Evolutionary conservation across 2,113 vertebrate genomes (phyloP).

Genomic region (Hiodon tergisus): DNA sequence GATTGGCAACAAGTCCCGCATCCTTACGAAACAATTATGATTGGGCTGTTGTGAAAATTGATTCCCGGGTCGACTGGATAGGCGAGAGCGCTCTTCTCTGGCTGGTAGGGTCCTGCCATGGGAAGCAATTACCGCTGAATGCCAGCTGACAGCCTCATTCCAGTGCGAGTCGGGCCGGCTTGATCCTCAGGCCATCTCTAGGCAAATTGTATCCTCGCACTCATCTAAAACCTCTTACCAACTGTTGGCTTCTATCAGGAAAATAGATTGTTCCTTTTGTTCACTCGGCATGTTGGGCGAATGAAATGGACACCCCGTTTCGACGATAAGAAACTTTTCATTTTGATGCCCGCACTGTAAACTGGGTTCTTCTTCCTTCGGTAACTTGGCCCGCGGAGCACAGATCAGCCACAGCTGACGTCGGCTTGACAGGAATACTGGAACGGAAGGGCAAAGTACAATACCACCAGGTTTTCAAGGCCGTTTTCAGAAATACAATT

Average conservation of each 20-base stretch:
- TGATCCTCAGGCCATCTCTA: constrained; percentile 91
- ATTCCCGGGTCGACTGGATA: constrained; percentile 73
- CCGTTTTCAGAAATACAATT: background rate
- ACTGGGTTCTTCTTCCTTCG: no score
- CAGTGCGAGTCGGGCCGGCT: constrained; percentile 77
- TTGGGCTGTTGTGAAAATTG: constrained; percentile 77
- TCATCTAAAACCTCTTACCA: constrained; percentile 88
- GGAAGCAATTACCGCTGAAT: constrained; percentile 95
- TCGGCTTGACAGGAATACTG: constrained; percentile 35
- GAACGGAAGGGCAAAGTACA: constrained; percentile 20
- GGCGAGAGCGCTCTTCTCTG: constrained; percentile 69
- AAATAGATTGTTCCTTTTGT: constrained; percentile 86
- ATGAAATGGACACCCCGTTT: constrained; percentile 64
- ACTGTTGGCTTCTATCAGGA: constrained; percentile 85
- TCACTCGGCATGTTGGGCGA: constrained; percentile 71
- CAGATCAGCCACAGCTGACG: background rate
- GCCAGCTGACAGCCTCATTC: constrained; percentile 94
- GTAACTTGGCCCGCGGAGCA: no score
- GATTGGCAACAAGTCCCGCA: constrained; percentile 79
- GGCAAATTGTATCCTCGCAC: constrained; percentile 92
- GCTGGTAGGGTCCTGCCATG: constrained; percentile 90
- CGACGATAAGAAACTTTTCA: constrained; percentile 39
- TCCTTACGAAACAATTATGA: constrained; percentile 86
- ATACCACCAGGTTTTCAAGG: background rate
- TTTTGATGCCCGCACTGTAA: no score